Evolutionary conservation across 2,888 invertebrate genomes (phyloP).

Genomic region (Glaucopsyche alexis): DNA sequence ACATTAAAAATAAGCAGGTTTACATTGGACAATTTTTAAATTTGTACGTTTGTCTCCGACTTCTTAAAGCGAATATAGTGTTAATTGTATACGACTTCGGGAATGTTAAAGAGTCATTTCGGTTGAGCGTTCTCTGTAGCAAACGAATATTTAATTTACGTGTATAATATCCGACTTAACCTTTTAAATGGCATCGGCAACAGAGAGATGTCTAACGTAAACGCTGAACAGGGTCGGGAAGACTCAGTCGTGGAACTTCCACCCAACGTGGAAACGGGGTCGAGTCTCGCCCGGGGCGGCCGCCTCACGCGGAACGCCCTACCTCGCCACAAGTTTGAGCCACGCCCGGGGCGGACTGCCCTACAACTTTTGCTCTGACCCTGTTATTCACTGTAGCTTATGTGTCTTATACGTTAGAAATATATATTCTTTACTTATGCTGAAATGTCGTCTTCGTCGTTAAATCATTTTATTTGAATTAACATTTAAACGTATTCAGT

Average conservation of each 20-base stretch:
- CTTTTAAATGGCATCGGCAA: not conserved
- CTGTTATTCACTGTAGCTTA: not conserved
- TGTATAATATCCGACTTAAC: not conserved
- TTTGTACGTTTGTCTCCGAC: no score
- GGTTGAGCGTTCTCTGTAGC: not conserved
- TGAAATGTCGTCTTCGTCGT: not conserved
- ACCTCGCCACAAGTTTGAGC: not conserved
- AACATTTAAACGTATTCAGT: not conserved
- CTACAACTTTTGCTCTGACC: slow-evolving; percentile 5
- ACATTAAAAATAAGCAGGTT: no score
- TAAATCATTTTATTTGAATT: not conserved
- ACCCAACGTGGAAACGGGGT: not conserved
- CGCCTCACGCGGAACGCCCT: not conserved
- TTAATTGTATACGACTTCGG: no score
- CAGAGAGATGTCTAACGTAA: not conserved
- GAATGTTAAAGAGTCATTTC: no score
- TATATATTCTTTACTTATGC: not conserved
- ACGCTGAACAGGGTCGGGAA: not conserved
- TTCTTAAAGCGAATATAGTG: no score
- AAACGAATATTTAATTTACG: not conserved
- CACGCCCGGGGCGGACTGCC: not conserved
- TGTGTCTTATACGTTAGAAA: not conserved
- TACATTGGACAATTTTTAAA: no score
- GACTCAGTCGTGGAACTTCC: not conserved
- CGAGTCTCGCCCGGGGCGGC: not conserved